phyloP scores from a whole-genome alignment of 2,888 invertebrate species.

The Oxytorus armatus region DNA sequence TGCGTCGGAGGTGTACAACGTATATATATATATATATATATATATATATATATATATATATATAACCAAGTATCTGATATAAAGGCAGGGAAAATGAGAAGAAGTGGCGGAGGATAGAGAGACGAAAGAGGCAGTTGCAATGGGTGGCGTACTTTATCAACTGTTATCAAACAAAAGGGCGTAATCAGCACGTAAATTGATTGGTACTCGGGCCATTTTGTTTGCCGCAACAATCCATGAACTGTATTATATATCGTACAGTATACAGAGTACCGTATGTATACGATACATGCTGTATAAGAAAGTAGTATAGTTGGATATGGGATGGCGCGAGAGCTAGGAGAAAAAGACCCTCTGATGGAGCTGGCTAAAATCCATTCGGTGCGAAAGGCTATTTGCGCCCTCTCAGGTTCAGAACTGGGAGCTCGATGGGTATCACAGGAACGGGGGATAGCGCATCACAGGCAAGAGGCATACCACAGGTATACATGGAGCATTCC shows the following conservation, averaged over 20 bases:
- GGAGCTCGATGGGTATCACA: conserved; percentile 31
- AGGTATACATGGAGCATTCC: conserved; percentile 12
- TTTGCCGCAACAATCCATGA: neutral
- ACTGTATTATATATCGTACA: neutral
- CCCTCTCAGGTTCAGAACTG: conserved; percentile 46
- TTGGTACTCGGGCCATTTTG: neutral
- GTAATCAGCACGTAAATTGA: no score
- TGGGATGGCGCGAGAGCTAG: conserved; percentile 41
- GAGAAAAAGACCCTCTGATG: conserved; percentile 60
- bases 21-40: neutral
- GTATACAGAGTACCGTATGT: neutral
- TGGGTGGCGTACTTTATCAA: neutral
- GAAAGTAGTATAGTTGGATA: conserved; percentile 37
- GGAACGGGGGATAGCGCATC: conserved; percentile 23
- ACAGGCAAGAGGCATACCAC: conserved; percentile 10
- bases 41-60: conserved; percentile 5
- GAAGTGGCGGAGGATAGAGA: conserved; percentile 1
- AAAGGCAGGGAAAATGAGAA: conserved; percentile 24
- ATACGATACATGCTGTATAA: conserved; percentile 1
- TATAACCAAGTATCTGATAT: conserved; percentile 23
- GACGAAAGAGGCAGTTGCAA: neutral
- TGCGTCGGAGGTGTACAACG: conserved; percentile 17
- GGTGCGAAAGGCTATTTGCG: conserved; percentile 71
- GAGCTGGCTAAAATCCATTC: conserved; percentile 74
- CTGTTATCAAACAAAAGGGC: neutral